Conservation (phyloP, 2,113 vertebrate genomes). For the Chascanopsetta lugubris region DNA sequence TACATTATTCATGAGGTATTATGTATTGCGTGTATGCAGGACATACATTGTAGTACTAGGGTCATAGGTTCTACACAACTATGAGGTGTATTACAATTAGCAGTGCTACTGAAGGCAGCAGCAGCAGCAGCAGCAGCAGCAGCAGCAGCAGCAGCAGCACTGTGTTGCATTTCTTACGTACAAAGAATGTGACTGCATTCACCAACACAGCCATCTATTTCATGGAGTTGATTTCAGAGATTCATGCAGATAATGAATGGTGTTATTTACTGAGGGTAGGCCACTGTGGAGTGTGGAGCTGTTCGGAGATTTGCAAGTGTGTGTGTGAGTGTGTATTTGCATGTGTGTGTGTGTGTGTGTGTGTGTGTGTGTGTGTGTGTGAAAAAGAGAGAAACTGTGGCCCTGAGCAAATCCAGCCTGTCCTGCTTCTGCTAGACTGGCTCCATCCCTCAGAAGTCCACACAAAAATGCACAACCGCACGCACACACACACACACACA, state of each 20-base stretch:
- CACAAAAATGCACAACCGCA: too few relatives aligned
- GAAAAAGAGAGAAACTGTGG: too few relatives aligned
- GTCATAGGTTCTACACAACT: background rate
- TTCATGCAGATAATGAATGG: constrained; percentile 65
- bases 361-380: too few relatives aligned
- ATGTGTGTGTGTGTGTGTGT: constrained; percentile 15
- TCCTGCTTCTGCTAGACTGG: constrained; percentile 2
- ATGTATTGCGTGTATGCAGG: background rate
- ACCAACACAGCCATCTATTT: constrained; percentile 20
- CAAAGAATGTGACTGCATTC: constrained; percentile 28
- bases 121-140: background rate
- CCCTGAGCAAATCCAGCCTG: constrained; percentile 32
- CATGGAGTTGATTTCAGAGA: constrained; percentile 46
- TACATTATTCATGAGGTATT: too few relatives aligned
- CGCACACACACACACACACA: background rate
- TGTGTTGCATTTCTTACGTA: background rate
- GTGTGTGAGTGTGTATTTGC: constrained; percentile 25
- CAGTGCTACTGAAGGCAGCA: background rate
- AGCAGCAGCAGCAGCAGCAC: constrained; percentile 5
- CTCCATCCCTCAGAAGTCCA: constrained; percentile 6
- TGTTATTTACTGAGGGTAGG: constrained; percentile 68
- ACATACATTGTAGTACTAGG: too few relatives aligned
- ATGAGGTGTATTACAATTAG: background rate
- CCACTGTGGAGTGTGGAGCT: constrained; percentile 34
- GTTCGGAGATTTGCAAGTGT: constrained; percentile 32